Evolutionary conservation across 2,797 vertebrate genomes (phyloP).

Genomic region (Argentina silus): DNA sequence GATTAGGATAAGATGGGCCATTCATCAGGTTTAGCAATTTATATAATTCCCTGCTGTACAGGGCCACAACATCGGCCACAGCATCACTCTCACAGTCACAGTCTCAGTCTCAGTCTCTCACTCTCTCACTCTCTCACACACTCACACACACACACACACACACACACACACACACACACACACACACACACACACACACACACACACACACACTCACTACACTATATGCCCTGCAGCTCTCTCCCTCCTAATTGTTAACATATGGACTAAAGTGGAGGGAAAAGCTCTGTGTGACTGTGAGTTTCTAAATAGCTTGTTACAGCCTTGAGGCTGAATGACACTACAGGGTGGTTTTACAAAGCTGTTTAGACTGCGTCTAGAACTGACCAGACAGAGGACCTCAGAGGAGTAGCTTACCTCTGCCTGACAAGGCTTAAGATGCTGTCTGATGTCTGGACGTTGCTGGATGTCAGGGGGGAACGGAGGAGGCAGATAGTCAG

Average conservation of each 20-base stretch:
- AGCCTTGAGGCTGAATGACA: slow-evolving; percentile 51
- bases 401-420: slow-evolving; percentile 33
- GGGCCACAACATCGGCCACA: slow-evolving; percentile 1
- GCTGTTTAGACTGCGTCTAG: slow-evolving; percentile 41
- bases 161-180: slow-evolving; percentile 42
- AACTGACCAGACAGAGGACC: slow-evolving; percentile 41
- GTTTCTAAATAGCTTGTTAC: slow-evolving; percentile 50
- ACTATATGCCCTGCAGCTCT: slow-evolving; percentile 59
- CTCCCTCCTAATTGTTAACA: slow-evolving; percentile 72
- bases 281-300: slow-evolving; percentile 55
- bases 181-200: slow-evolving; percentile 41
- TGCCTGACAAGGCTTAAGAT: slow-evolving; percentile 12
- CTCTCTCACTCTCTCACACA: slow-evolving; percentile 26
- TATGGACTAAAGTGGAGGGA: slow-evolving; percentile 58
- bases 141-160: slow-evolving; percentile 31
- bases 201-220: slow-evolving; percentile 40
- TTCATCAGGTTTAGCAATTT: slow-evolving; percentile 53
- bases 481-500: neutral
- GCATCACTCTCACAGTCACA: neutral
- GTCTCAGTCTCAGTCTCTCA: no score
- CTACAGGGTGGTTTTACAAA: slow-evolving; percentile 44
- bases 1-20: slow-evolving; percentile 26
- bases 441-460: slow-evolving; percentile 14
- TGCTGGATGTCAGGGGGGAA: neutral
- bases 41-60: slow-evolving; percentile 37